Conservation (phyloP, 2,888 invertebrate species). For the Cynaeus angustus region DNA sequence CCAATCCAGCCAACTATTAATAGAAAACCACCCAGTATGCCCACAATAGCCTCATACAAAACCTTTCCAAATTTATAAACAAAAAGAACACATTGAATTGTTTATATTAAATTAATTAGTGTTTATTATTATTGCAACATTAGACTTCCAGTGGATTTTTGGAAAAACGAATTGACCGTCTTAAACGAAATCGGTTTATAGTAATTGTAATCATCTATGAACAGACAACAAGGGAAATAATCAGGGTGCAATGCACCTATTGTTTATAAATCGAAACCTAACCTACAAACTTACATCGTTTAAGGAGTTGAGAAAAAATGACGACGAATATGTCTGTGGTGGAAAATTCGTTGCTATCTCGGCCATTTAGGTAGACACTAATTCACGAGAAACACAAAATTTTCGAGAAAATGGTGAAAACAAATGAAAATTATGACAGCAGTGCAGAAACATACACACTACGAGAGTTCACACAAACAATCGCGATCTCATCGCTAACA, state of each 20-base stretch:
- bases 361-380: constrained; percentile 35
- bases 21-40: neutral
- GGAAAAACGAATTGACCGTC: neutral
- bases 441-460: neutral
- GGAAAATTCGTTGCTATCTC: constrained; percentile 66
- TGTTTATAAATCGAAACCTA: constrained; percentile 47
- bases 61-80: constrained; percentile 14
- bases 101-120: constrained; percentile 26
- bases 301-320: constrained; percentile 66
- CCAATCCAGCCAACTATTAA: constrained; percentile 1
- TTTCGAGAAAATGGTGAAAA: neutral
- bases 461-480: constrained; percentile 31
- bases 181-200: neutral
- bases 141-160: constrained; percentile 11
- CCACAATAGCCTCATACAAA: neutral
- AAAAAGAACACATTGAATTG: constrained; percentile 25
- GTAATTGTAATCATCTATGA: neutral
- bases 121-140: constrained; percentile 24
- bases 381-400: constrained; percentile 14
- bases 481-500: constrained; percentile 37
- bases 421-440: neutral
- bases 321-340: constrained; percentile 69
- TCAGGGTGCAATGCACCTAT: constrained; percentile 34
- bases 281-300: constrained; percentile 63
- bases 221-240: neutral